These are phyloP conservation scores for Perizoma flavofasciatum DNA, from an alignment of 2,888 invertebrate genomes.

Conservation along the genomic window DNA sequence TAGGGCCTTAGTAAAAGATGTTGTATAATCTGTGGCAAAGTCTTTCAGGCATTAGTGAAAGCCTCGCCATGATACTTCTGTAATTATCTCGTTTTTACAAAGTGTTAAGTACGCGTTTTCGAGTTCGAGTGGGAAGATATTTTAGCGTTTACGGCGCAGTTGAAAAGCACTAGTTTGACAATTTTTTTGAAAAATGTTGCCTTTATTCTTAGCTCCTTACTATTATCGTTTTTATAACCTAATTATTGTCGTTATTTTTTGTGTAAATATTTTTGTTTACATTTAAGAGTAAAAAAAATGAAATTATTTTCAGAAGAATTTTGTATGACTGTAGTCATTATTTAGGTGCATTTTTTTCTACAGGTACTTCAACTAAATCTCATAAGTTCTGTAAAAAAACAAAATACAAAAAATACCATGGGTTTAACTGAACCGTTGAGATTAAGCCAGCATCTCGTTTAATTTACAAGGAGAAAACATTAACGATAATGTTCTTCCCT, in stretches of 20 bases:
- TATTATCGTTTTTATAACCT: no score
- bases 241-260: no score
- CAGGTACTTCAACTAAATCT: no score
- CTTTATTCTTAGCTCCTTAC: no score
- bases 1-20: constrained; percentile 34
- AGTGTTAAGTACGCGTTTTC: constrained; percentile 29
- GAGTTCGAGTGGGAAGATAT: constrained; percentile 7
- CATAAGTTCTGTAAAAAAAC: no score
- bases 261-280: no score
- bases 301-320: no score
- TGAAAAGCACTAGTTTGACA: no score
- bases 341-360: no score
- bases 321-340: no score
- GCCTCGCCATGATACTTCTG: constrained; percentile 34
- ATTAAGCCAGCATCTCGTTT: constrained; percentile 57
- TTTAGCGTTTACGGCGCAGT: constrained; percentile 1
- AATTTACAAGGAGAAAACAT: constrained; percentile 72
- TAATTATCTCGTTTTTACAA: constrained; percentile 36
- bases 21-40: constrained; percentile 18
- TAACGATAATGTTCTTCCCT: constrained; percentile 65
- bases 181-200: no score
- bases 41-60: constrained; percentile 36
- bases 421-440: constrained; percentile 27
- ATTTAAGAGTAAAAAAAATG: no score
- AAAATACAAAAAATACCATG: constrained; percentile 14